These are phyloP conservation scores for Pipistrellus pipistrellus DNA, from an alignment of 2,797 vertebrate genomes.

Conservation along the genomic window DNA sequence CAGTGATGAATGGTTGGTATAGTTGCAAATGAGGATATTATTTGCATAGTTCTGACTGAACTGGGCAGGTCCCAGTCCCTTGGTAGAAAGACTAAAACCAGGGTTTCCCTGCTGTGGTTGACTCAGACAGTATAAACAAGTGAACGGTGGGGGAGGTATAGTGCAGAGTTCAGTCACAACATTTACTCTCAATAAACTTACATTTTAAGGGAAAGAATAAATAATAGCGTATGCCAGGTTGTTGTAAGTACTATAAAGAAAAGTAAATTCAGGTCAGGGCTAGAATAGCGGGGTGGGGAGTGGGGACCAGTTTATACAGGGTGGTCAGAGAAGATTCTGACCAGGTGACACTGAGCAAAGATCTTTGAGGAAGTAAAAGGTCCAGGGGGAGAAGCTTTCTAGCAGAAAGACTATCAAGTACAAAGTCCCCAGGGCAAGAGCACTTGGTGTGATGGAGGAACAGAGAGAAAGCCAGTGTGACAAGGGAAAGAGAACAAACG, in stretches of 20 bases:
- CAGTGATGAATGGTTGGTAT: not conserved
- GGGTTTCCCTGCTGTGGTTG: not conserved
- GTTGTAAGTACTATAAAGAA: conserved; percentile 40
- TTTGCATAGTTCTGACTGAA: not conserved
- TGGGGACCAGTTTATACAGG: not conserved
- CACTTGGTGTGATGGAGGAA: not conserved
- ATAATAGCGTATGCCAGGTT: conserved; percentile 18
- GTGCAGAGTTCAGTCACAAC: not conserved
- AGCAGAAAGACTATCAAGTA: not conserved
- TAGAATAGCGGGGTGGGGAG: not conserved
- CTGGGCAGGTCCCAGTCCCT: not conserved
- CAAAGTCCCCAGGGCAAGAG: conserved; percentile 42
- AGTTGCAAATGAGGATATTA: not conserved
- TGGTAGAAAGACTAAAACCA: not conserved
- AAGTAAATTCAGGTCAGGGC: conserved; percentile 27
- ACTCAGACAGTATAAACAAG: not conserved
- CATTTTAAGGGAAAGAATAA: conserved; percentile 15
- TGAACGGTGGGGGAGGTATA: not conserved
- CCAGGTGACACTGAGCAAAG: not conserved
- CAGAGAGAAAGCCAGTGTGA: not conserved
- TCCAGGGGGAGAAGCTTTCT: not conserved
- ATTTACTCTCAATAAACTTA: conserved; percentile 32
- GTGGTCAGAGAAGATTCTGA: not conserved
- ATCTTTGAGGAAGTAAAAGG: conserved; percentile 51
- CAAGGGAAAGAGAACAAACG: not conserved